Base-by-base conservation (phyloP, 2,797 vertebrate genomes). In the Semotilus atromaculatus region DNA sequence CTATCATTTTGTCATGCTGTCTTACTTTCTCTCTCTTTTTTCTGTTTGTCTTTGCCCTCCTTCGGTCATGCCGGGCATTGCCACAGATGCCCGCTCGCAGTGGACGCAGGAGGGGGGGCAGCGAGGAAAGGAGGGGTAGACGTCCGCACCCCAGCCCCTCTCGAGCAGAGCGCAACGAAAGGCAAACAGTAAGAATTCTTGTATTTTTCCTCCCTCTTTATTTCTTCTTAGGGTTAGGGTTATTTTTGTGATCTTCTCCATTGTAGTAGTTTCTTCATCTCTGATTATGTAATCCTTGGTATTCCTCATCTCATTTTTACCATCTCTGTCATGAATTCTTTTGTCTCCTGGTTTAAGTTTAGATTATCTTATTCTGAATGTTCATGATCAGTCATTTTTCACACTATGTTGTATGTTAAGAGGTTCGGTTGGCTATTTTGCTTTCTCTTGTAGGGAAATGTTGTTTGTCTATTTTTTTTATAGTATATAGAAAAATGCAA, bases 21-120 rank as follows among this genome's bases (percentile, higher is more conserved):
- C 23, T 67, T 80, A 43, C 45, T 75, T 36, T 53, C 40, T 58
- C 31, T 55, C 34, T 68, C 36, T 68, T 67, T 71, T 19, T 68
- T 81, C 58, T 48, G 84, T 51, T 62, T 26, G 77, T 68, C 48
- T 66, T 48, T 58, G 62, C 76, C 67, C 78, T 88, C 86, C 26
- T 7, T 75, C 81, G 84, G 83, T 86, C 81, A 87, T 87, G 87
- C 55, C 18, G 90, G 87, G 72, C 36, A 55, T 83, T 62, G 80
- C 78, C 86, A 87, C 90, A 96, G 95, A 95, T 96, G 95, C 95
- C 95, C 89, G 95, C 95, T 92, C 95, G 95, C 87, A 96, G 94
- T 91, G 95, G 95, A 92, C 94, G 95, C 85, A 93, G 95, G 88
- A 93, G 94, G 86, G 95, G 95, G 91, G 94, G 93, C 51, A 95